Evolutionary conservation across 2,888 invertebrate species (phyloP), one percentile per base, ranked within the genome.

Genomic region (Xylophagus ater): DNA sequence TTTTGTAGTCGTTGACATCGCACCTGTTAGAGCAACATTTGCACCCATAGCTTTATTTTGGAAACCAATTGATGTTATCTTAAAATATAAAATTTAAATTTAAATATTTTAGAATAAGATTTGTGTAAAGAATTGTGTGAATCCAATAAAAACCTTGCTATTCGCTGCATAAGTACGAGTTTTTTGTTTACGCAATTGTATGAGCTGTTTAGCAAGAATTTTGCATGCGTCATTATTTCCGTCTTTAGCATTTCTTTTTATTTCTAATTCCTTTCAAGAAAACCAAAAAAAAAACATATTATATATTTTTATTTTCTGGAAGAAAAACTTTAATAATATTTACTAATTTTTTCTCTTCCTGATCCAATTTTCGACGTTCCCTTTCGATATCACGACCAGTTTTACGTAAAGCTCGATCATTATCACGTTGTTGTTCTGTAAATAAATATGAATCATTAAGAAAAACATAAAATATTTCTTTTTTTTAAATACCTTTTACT

Each of bases 1-100:
- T 67, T 86, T 81, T 1, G 89, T 80, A 1, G 92, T 87, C 1
- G 84, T 80, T 7, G 81, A 79, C 86, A 93, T 88, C 0, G 89
- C 88, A 42, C 78, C 78, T 0, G 89, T 83, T 57, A 93, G 72
- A 21, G 86, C 87, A 47, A 82, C 74, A 62, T 89, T 92, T 0
- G 92, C 86, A 13, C 83, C 81, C 83, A 93, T 90, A 13, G 84
- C 73, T 67, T 89, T 92, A 53, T 88, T 84, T 52, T 89, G 87
- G 37, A 81, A 75, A 46, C 85, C 81, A 30, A 93, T 78, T 50
- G 84, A 76, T 53, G 76, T 67, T 46, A 74, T 74, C 68, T 44
- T 26, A 28, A 18, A 33, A 19, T 9, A 20, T 17, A 30, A n/a
- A n/a, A n/a, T n/a, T n/a, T n/a, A n/a, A n/a, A n/a, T n/a, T n/a